Evolutionary conservation across 2,797 vertebrate species (phyloP).

Genomic region (Salmo trutta): DNA sequence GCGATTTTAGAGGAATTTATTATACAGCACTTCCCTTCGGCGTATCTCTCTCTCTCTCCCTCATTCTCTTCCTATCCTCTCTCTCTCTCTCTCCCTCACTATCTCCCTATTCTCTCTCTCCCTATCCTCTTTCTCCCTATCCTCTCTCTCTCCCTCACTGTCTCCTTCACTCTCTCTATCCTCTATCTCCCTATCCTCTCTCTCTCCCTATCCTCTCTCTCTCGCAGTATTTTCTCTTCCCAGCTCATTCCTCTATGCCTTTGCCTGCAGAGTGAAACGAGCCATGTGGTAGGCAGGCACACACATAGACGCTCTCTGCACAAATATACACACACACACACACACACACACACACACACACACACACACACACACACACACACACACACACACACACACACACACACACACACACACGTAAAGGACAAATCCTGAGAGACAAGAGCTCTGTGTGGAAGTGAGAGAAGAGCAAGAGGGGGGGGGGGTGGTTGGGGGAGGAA

Average conservation of each 20-base stretch:
- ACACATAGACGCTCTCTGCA: slow-evolving; percentile 1
- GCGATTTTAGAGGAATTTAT: slow-evolving; percentile 66
- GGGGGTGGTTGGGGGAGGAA: slow-evolving; percentile 41
- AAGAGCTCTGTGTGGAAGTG: slow-evolving; percentile 50
- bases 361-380: slow-evolving; percentile 16
- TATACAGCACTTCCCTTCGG: slow-evolving; percentile 44
- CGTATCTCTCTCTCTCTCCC: not conserved
- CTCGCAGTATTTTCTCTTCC: slow-evolving; percentile 37
- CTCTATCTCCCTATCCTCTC: not conserved
- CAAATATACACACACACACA: slow-evolving; percentile 16
- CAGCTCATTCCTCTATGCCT: slow-evolving; percentile 21
- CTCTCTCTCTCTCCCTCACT: slow-evolving; percentile 17
- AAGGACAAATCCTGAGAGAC: slow-evolving; percentile 62
- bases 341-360: slow-evolving; percentile 1
- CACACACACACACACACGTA: not conserved
- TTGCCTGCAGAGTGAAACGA: slow-evolving; percentile 43
- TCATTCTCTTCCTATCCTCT: slow-evolving; percentile 8
- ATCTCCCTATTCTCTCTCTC: slow-evolving; percentile 5
- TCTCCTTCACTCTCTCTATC: not conserved
- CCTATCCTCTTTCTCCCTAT: slow-evolving; percentile 9
- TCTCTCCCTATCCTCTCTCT: slow-evolving; percentile 5
- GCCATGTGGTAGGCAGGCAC: slow-evolving; percentile 40
- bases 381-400: slow-evolving; percentile 7
- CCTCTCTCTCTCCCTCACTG: not conserved
- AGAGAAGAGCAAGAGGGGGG: slow-evolving; percentile 36